Evolutionary conservation across 1,140 invertebrate species (phyloP), one percentile per base, ranked within the genome.

Genomic region (Chlorops oryzae): DNA sequence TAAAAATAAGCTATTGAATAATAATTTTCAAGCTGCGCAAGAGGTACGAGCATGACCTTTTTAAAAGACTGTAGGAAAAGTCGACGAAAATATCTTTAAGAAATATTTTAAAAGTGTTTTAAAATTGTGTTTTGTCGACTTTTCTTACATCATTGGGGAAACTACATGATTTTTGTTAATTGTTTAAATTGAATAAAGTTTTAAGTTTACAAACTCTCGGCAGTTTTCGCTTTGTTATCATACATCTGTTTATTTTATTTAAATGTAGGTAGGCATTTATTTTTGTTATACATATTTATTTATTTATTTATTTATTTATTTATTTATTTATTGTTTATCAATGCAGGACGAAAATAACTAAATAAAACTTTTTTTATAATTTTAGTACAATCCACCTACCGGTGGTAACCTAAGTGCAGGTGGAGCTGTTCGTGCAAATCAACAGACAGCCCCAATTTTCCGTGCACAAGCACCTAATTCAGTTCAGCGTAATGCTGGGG

Each of bases 351-450:
- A n/a, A n/a, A n/a, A n/a, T n/a, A n/a, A n/a, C n/a, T n/a, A n/a
- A n/a, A n/a, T n/a, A n/a, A n/a, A n/a, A n/a, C n/a, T 48, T 37
- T 24, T 48, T 39, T 20, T 40, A 18, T 39, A 28, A 13, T 18
- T 43, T 7, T 37, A 52, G 50, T 52, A 28, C 35, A 38, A 40
- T 28, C 50, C 44, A 39, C 38, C 32, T 18, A 27, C 23, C 23
- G 43, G 32, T 25, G 54, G 57, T 34, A 68, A 62, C 27, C 65
- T 55, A 39, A 59, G 40, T 57, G 55, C 65, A 25, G 61, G 50
- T 13, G 63, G 60, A 32, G 46, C 27, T 34, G 47, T 37, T 28
- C 57, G 65, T 37, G 34, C 61, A 28, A 68, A 68, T 54, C 61
- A 57, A 48, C 64, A 62, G 40, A 57, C 47, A 38, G 49, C 43